These are phyloP conservation scores for Xylocampa areola DNA, from an alignment of 2,888 invertebrate genomes.

Conservation along the genomic window DNA sequence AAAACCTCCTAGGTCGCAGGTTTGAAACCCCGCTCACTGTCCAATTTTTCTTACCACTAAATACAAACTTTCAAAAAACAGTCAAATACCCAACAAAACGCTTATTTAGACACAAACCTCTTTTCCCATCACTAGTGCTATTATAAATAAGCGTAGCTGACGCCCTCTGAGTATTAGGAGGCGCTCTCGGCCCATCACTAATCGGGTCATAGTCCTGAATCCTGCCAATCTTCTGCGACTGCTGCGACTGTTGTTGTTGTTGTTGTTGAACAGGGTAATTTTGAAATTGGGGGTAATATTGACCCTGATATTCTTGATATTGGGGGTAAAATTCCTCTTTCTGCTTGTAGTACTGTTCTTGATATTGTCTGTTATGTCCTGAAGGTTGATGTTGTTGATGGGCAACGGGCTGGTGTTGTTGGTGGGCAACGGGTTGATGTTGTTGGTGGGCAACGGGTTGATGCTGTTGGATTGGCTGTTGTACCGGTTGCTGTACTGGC, in stretches of 20 bases:
- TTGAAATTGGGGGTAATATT: constrained; percentile 74
- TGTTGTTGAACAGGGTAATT: constrained; percentile 67
- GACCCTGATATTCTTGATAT: constrained; percentile 54
- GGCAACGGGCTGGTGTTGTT: no score
- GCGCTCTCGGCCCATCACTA: constrained; percentile 92
- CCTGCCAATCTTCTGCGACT: constrained; percentile 90
- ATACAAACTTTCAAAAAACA: not conserved
- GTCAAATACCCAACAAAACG: constrained; percentile 4
- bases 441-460: constrained; percentile 24
- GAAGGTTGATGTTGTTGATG: constrained; percentile 45
- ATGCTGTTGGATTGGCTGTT: constrained; percentile 2
- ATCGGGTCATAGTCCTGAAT: constrained; percentile 95
- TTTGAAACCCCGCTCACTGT: no score
- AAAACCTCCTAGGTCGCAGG: no score
- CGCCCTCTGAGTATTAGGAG: constrained; percentile 93
- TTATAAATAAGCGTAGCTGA: constrained; percentile 96
- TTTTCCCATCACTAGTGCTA: constrained; percentile 79
- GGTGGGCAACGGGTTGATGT: no score
- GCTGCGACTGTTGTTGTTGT: constrained; percentile 44
- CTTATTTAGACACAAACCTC: constrained; percentile 74
- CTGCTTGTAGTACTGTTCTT: constrained; percentile 50
- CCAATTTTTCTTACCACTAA: not conserved
- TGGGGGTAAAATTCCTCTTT: constrained; percentile 64
- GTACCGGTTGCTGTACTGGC: constrained; percentile 40
- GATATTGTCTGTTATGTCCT: constrained; percentile 63